Evolutionary conservation across 2,797 vertebrate species (phyloP), one percentile per base, ranked within the genome.

Genomic region (Pempheris klunzingeri): DNA sequence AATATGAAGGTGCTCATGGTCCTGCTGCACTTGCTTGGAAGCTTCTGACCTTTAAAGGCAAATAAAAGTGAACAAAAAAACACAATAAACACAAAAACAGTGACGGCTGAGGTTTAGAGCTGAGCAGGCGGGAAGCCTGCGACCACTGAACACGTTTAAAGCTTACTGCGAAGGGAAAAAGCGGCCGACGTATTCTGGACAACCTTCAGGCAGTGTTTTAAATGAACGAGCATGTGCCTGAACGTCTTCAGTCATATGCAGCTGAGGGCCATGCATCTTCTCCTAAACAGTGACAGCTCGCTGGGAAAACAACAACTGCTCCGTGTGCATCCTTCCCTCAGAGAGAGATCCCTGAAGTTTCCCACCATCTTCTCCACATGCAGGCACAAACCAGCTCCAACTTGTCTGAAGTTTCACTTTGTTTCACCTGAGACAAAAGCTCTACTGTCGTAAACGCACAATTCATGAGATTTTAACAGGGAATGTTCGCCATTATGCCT

Each of bases 361-460:
- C 3, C 12, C 53, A 32, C 2, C 43, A 13, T 20, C 52, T 18
- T 50, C 43, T 75, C 72, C 68, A 28, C 8, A 1, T 17, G 39
- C 18, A 4, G 58, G 55, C 41, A 43, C 64, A 46, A 78, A 87
- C 92, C 55, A 60, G 92, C 81, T 83, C 41, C 1, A 34, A 90
- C 91, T 75, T 78, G 92, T 71, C 79, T 78, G 15, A 71, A 72
- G 13, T 60, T 74, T 60, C 7, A 30, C 46, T 46, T 15, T 52
- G 62, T 41, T 75, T 60, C 61, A 41, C 28, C 58, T 49, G 55
- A 74, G 49, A 91, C 82, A 89, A 89, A 85, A 73, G 80, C 64
- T 84, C 26, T 8, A 67, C 78, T 91, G 82, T 88, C 86, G 1
- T 7, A 72, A 78, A 22, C 4, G 9, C 53, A 58, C 55, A 39